These are phyloP conservation scores for Speoplatyrhinus poulsoni DNA, from an alignment of 2,113 vertebrate genomes.

Conservation along the genomic window DNA sequence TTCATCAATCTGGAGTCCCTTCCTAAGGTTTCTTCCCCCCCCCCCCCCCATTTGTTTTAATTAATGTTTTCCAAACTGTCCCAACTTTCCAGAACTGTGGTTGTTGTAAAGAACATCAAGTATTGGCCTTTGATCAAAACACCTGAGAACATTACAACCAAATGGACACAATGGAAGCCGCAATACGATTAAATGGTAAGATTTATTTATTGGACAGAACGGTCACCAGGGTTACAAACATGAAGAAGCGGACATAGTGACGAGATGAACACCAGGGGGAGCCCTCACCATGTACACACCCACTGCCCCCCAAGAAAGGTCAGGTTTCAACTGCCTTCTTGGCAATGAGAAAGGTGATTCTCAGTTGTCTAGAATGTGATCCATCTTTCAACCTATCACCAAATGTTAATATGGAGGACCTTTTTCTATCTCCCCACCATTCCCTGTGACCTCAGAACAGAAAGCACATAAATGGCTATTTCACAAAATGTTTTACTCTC, in stretches of 20 bases:
- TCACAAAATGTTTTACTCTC: too few relatives aligned
- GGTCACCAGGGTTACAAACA: slow-evolving; percentile 73
- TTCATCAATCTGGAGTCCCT: too few relatives aligned
- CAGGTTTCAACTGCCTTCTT: slow-evolving; percentile 3
- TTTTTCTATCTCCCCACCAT: too few relatives aligned
- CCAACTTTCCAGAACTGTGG: too few relatives aligned
- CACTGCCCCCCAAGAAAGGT: slow-evolving; percentile 8
- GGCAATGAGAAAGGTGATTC: slow-evolving; percentile 11
- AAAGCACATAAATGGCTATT: too few relatives aligned
- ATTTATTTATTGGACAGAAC: slow-evolving; percentile 74
- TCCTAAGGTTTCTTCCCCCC: too few relatives aligned
- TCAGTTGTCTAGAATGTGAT: slow-evolving; percentile 49
- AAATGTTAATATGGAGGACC: slow-evolving; percentile 6
- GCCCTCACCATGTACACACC: slow-evolving; percentile 38
- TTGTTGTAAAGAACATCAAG: neutral
- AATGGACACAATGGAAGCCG: neutral
- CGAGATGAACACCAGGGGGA: slow-evolving; percentile 70
- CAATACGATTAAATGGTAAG: slow-evolving; percentile 60
- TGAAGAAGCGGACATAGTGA: slow-evolving; percentile 61
- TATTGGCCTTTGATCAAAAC: neutral
- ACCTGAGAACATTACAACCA: slow-evolving; percentile 3
- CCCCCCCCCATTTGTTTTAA: too few relatives aligned
- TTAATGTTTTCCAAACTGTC: too few relatives aligned
- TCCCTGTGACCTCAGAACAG: too few relatives aligned
- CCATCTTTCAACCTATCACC: slow-evolving; percentile 9